Percentiles rank a stretch among this genome's conserved stretches.
Evolutionary conservation across 64 coral and sea anemone species (phyloP).

Genomic region (Trachythela sp.): DNA sequence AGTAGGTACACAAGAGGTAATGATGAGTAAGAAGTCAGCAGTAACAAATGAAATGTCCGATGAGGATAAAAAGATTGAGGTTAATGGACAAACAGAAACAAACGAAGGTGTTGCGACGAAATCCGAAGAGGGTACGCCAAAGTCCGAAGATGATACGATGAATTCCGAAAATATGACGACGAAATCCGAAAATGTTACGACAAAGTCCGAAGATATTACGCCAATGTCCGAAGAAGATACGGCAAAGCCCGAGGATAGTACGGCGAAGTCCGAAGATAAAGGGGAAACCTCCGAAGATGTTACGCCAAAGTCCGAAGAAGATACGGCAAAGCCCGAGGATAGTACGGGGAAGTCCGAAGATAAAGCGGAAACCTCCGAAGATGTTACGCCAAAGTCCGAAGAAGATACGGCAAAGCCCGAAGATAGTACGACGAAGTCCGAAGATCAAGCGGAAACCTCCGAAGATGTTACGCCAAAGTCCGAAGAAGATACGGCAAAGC

Average conservation of each 20-base stretch:
- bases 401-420: not conserved
- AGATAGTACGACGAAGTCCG: not conserved
- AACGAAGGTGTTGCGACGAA: not conserved
- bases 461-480: not conserved
- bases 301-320: no score
- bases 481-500: not conserved
- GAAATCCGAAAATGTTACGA: not conserved
- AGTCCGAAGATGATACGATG: not conserved
- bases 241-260: not conserved
- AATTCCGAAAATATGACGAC: not conserved
- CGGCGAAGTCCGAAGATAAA: not conserved
- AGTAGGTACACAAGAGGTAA: not conserved
- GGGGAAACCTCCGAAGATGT: not conserved
- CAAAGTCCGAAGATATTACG: not conserved
- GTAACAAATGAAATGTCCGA: not conserved
- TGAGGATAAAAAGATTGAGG: not conserved
- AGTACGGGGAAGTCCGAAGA: not conserved
- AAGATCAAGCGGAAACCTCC: no score
- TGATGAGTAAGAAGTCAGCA: not conserved
- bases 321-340: no score
- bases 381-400: not conserved
- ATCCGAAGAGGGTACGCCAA: not conserved
- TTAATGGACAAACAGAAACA: not conserved
- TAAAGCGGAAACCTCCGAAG: no score
- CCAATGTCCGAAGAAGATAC: not conserved